Evolutionary conservation across 2,888 invertebrate species (phyloP).

Genomic region (Ecliptopera silaceata): DNA sequence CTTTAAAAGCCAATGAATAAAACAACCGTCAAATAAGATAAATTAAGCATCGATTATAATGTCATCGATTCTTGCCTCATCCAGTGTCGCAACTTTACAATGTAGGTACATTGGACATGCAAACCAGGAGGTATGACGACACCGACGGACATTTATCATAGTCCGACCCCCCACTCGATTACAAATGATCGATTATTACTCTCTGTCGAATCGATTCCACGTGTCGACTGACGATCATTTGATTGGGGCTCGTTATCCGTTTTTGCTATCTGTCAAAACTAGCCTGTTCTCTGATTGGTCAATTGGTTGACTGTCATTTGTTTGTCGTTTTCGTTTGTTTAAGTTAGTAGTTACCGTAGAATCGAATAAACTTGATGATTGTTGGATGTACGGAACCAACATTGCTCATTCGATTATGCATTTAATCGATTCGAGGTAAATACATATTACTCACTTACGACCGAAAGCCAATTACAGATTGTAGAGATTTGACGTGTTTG

Average conservation of each 20-base stretch:
- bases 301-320: background rate
- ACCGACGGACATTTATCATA: constrained; percentile 25
- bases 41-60: constrained; percentile 23
- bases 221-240: constrained; percentile 48
- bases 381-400: too few relatives aligned
- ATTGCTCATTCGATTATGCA: background rate
- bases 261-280: constrained; percentile 31
- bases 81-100: constrained; percentile 21
- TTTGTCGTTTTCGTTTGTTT: background rate
- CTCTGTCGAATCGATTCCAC: constrained; percentile 57
- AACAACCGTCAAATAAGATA: constrained; percentile 15
- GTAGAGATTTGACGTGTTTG: background rate
- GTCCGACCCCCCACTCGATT: constrained; percentile 54
- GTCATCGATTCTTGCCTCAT: constrained; percentile 20
- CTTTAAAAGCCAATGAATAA: too few relatives aligned
- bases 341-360: background rate
- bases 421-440: background rate
- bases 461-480: constrained; percentile 6
- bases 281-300: constrained; percentile 3
- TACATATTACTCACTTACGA: too few relatives aligned
- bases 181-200: constrained; percentile 61
- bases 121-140: constrained; percentile 27
- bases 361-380: too few relatives aligned
- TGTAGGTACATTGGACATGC: constrained; percentile 14
- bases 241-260: constrained; percentile 44